phyloP scores from a whole-genome alignment of 2,888 invertebrate genomes.

The Stomorhina lunata region DNA sequence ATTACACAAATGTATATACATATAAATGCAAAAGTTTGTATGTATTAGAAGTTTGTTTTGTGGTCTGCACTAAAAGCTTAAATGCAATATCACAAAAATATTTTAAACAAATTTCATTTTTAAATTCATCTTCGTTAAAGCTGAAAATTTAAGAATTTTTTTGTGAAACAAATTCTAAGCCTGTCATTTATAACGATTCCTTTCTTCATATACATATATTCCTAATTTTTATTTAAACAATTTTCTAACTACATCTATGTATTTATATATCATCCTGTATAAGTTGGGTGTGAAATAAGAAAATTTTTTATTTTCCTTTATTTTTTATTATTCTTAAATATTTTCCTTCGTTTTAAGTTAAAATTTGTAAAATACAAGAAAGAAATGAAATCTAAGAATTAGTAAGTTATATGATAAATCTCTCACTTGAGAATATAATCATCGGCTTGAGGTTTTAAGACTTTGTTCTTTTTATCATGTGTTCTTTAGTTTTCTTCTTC shows the following conservation, averaged over 20 bases:
- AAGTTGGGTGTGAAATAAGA: conserved; percentile 59
- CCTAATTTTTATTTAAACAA: neutral
- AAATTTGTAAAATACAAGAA: neutral
- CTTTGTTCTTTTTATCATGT: conserved; percentile 6
- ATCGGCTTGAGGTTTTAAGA: conserved; percentile 52
- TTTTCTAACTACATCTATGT: neutral
- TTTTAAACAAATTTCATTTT: conserved; percentile 29
- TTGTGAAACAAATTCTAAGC: conserved; percentile 19
- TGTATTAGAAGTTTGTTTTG: conserved; percentile 45
- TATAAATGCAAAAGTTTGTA: neutral
- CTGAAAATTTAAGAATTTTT: neutral
- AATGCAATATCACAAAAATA: conserved; percentile 25
- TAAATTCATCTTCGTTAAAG: neutral
- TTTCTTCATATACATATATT: neutral
- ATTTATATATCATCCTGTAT: neutral
- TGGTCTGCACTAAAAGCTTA: conserved; percentile 64
- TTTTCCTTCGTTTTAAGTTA: neutral
- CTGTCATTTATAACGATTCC: neutral
- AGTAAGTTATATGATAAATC: conserved; percentile 60
- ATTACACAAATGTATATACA: conserved; percentile 5
- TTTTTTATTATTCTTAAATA: neutral
- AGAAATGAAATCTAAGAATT: conserved; percentile 10
- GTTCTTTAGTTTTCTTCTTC: conserved; percentile 2
- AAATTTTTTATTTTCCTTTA: conserved; percentile 23
- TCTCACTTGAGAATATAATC: conserved; percentile 63